These are phyloP conservation scores for Anaspis maculata DNA, from an alignment of 2,888 invertebrate genomes.

Conservation along the genomic window DNA sequence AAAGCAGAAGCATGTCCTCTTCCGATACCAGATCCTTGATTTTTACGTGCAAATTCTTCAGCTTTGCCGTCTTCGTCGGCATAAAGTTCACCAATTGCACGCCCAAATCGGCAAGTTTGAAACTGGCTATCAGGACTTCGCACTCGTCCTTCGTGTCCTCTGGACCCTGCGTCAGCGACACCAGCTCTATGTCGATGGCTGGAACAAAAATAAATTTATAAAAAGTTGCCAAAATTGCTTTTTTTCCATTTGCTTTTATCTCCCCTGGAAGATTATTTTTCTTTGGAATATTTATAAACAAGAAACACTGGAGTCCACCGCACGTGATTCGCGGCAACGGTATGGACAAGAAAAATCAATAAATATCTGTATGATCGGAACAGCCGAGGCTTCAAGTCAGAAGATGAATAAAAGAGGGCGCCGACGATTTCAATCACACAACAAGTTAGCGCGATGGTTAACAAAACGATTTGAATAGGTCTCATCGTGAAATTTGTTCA, in stretches of 20 bases:
- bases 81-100: slow-evolving; percentile 44
- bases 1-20: slow-evolving; percentile 30
- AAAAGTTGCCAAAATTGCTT: not conserved
- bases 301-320: no score
- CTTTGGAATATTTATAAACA: not conserved
- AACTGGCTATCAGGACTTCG: slow-evolving; percentile 39
- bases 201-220: slow-evolving; percentile 8
- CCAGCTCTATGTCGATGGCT: slow-evolving; percentile 24
- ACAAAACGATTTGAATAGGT: no score
- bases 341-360: no score
- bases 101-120: slow-evolving; percentile 45
- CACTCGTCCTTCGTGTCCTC: slow-evolving; percentile 23
- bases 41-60: slow-evolving; percentile 20
- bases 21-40: slow-evolving; percentile 25
- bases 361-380: no score
- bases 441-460: no score
- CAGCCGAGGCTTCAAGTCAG: no score
- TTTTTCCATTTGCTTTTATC: not conserved
- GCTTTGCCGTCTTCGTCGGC: slow-evolving; percentile 18
- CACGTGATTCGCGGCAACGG: not conserved
- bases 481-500: no score
- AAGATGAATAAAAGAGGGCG: no score
- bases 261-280: not conserved
- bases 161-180: slow-evolving; percentile 27
- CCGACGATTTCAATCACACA: no score